Evolutionary conservation across 1,140 invertebrate genomes (phyloP).

Genomic region (Sinonovacula constricta): DNA sequence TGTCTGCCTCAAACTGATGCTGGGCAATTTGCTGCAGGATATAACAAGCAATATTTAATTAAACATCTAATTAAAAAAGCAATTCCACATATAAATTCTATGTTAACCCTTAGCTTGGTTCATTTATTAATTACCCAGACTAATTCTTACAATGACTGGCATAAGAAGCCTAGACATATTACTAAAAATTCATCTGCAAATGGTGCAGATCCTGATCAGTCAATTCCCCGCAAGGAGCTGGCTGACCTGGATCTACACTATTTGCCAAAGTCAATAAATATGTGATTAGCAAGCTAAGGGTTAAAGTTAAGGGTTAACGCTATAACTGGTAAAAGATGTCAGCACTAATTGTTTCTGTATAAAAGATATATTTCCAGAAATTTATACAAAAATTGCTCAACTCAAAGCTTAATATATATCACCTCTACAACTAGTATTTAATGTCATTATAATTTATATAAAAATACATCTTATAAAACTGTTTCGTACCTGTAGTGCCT

Average conservation of each 20-base stretch:
- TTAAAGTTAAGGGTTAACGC: no score
- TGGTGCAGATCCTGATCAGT: no score
- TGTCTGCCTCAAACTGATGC: conserved; percentile 46
- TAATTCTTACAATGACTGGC: not conserved
- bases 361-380: not conserved
- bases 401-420: not conserved
- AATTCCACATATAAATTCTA: not conserved
- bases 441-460: conserved; percentile 5
- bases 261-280: no score
- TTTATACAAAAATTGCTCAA: not conserved
- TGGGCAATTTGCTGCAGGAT: conserved; percentile 56
- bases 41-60: not conserved
- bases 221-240: no score
- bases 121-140: not conserved
- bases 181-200: not conserved
- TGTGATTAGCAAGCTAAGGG: no score
- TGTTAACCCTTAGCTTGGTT: not conserved
- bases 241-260: no score
- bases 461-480: not conserved
- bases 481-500: conserved; percentile 71
- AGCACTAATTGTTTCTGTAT: no score
- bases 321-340: no score
- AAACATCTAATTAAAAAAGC: not conserved
- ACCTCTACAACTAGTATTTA: conserved; percentile 1
- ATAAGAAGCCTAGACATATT: not conserved